These are phyloP conservation scores for Ptychodera flava DNA, from an alignment of 35 echinoderm and acorn worm genomes.

Conservation along the genomic window DNA sequence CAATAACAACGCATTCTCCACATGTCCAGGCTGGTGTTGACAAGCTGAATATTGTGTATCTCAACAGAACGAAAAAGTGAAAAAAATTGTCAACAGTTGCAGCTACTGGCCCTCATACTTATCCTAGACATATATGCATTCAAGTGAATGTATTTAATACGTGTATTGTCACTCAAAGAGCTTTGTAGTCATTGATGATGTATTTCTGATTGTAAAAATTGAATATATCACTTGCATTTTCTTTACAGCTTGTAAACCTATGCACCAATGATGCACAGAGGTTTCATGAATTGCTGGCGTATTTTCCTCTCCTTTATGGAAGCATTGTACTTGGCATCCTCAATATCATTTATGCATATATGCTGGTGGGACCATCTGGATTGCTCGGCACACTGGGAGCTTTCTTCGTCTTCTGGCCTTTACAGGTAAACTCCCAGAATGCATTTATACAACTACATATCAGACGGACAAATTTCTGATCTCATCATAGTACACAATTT, in stretches of 20 bases:
- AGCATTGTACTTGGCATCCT: not conserved
- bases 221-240: not conserved
- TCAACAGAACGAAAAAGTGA: too few species aligned
- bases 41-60: too few species aligned
- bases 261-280: conserved; percentile 66
- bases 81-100: too few species aligned
- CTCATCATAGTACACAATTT: too few species aligned
- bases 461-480: too few species aligned
- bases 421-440: conserved; percentile 38
- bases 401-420: conserved; percentile 76
- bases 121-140: too few species aligned
- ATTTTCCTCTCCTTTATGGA: conserved; percentile 17
- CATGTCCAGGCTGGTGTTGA: too few species aligned
- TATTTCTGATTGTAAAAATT: too few species aligned
- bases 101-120: too few species aligned
- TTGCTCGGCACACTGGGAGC: conserved; percentile 54
- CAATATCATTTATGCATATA: not conserved
- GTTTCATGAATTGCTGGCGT: conserved; percentile 41
- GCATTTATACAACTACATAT: not conserved
- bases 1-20: too few species aligned
- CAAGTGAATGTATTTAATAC: too few species aligned
- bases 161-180: not conserved
- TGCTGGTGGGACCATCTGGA: conserved; percentile 50
- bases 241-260: conserved; percentile 52
- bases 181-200: not conserved